A percentile compares a stretch with the other conserved stretches of the same genome.
Evolutionary conservation across 2,113 vertebrate species (phyloP).

Genomic region (Rhipidura dahli): DNA sequence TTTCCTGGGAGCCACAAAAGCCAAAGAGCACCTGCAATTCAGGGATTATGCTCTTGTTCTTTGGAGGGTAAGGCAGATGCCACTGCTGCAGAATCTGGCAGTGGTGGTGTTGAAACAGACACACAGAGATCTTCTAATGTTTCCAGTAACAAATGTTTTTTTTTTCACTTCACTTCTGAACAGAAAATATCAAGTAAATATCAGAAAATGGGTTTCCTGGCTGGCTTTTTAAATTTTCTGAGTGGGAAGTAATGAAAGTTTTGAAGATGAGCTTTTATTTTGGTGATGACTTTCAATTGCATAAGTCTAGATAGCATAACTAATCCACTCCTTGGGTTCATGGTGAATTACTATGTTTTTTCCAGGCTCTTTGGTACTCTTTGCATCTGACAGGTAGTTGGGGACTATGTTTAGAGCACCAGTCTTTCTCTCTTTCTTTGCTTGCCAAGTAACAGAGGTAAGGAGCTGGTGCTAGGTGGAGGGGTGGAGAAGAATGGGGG

Average conservation of each 20-base stretch:
- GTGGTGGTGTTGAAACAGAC: neutral
- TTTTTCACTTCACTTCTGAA: neutral
- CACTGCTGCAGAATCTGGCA: neutral
- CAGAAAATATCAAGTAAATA: neutral
- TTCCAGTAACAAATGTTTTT: neutral
- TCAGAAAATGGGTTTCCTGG: neutral
- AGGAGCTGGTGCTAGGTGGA: neutral
- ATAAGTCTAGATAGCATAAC: neutral
- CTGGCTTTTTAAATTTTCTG: neutral
- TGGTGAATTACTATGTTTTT: neutral
- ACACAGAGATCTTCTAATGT: neutral
- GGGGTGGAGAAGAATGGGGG: neutral
- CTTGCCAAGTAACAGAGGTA: neutral
- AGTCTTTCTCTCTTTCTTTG: neutral
- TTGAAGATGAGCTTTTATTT: neutral
- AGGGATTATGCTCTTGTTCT: neutral
- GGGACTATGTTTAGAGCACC: neutral
- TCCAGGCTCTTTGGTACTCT: neutral
- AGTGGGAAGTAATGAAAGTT: neutral
- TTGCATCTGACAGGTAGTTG: neutral
- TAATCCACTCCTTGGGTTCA: neutral
- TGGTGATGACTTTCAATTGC: neutral
- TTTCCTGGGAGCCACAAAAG: neutral
- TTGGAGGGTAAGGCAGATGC: neutral
- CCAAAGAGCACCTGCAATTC: neutral